Evolutionary conservation across 2,113 vertebrate genomes (phyloP).

Genomic region (Tychaedon coryphoeus): DNA sequence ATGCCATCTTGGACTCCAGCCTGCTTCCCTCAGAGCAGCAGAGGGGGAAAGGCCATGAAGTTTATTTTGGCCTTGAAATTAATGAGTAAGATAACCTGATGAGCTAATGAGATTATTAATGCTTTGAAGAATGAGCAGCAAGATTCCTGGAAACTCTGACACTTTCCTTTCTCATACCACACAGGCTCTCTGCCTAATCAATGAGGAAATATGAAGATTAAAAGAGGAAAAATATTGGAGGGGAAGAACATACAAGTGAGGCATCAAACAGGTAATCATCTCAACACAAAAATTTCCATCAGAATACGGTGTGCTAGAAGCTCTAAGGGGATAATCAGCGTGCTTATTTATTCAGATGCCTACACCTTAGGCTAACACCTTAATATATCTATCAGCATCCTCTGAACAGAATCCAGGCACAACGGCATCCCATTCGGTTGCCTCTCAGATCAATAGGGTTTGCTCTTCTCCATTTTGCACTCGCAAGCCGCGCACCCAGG

Average conservation of each 20-base stretch:
- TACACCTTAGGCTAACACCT: not conserved
- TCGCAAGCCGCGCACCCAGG: not conserved
- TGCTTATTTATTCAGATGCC: not conserved
- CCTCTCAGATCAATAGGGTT: not conserved
- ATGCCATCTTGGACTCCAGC: not conserved
- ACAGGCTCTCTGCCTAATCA: not conserved
- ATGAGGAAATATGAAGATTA: not conserved
- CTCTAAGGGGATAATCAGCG: not conserved
- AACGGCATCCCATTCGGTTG: not conserved
- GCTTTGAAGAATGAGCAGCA: not conserved
- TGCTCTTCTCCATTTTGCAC: slow-evolving; percentile 47
- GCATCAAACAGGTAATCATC: not conserved
- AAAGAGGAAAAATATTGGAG: not conserved
- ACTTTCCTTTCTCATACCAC: not conserved
- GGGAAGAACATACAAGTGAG: not conserved
- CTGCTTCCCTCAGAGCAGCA: not conserved
- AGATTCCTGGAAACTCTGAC: not conserved
- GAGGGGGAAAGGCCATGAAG: not conserved
- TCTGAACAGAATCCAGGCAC: not conserved
- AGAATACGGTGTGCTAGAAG: not conserved
- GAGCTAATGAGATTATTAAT: not conserved
- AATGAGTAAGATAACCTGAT: not conserved
- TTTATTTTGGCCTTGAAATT: not conserved
- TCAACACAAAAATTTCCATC: not conserved
- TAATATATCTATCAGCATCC: not conserved